Evolutionary conservation across 2,888 invertebrate species (phyloP).

Genomic region (Drosophila anceps): DNA sequence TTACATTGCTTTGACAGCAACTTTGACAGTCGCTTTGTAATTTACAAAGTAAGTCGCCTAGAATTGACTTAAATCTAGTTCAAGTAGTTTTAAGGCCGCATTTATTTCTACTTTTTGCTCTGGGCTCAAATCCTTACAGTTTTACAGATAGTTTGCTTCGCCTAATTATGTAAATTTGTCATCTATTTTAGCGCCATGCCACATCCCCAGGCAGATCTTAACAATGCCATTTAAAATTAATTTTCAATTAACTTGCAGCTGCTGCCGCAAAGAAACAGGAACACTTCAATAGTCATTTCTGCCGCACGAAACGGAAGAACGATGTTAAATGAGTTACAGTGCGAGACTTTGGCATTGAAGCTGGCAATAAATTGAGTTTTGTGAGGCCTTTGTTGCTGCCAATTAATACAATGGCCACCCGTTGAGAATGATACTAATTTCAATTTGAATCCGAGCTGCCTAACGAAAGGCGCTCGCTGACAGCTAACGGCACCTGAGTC

Average conservation of each 20-base stretch:
- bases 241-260: slow-evolving; percentile 72
- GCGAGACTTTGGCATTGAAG: slow-evolving; percentile 37
- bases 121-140: slow-evolving; percentile 43
- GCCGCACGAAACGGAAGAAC: slow-evolving; percentile 20
- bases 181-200: not conserved
- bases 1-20: not conserved
- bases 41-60: not conserved
- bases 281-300: slow-evolving; percentile 35
- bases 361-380: slow-evolving; percentile 64
- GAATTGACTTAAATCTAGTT: not conserved
- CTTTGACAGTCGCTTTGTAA: not conserved
- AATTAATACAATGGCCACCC: slow-evolving; percentile 56
- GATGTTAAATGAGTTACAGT: slow-evolving; percentile 37
- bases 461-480: slow-evolving; percentile 27
- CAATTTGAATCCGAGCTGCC: slow-evolving; percentile 28
- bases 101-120: slow-evolving; percentile 34
- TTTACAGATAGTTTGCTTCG: slow-evolving; percentile 58
- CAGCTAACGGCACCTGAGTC: slow-evolving; percentile 46
- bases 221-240: slow-evolving; percentile 74
- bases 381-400: slow-evolving; percentile 41
- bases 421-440: slow-evolving; percentile 71
- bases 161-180: slow-evolving; percentile 65
- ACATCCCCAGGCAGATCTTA: slow-evolving; percentile 25
- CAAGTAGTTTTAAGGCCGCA: slow-evolving; percentile 20
- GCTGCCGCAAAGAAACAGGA: slow-evolving; percentile 7